Percentiles rank a stretch among this genome's conserved stretches.
phyloP scores from a whole-genome alignment of 2,888 invertebrate species.

The Phalera bucephala region DNA sequence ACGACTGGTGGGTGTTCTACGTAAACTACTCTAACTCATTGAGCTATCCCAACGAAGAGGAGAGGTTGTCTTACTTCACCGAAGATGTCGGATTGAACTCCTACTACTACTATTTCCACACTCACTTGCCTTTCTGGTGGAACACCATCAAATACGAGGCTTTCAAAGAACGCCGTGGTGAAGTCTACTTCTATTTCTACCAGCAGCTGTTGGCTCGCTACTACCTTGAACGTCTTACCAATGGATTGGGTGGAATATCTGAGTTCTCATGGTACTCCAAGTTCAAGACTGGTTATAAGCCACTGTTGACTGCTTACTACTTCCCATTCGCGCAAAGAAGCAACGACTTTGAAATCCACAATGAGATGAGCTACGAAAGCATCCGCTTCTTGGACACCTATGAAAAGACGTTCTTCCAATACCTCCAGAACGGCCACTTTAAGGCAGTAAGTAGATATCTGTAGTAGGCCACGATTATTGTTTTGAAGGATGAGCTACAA shows the following conservation, averaged over 20 bases:
- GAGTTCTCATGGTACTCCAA: constrained; percentile 86
- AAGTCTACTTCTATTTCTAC: constrained; percentile 85
- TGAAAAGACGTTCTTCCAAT: constrained; percentile 78
- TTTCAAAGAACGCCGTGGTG: constrained; percentile 84
- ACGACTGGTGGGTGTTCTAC: constrained; percentile 70
- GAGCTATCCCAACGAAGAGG: constrained; percentile 80
- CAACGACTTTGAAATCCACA: constrained; percentile 82
- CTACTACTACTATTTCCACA: constrained; percentile 86
- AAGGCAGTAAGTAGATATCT: constrained; percentile 72
- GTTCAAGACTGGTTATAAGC: constrained; percentile 58
- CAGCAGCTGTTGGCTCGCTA: constrained; percentile 87
- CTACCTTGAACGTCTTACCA: constrained; percentile 86
- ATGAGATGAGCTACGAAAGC: constrained; percentile 71
- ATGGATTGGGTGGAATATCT: constrained; percentile 84
- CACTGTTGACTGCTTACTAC: constrained; percentile 33
- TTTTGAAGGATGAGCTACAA: too few relatives aligned
- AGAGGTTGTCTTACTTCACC: constrained; percentile 85
- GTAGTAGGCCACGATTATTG: too few relatives aligned
- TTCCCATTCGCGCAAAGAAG: constrained; percentile 83
- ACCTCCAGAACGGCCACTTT: constrained; percentile 79
- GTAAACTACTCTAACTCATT: constrained; percentile 82
- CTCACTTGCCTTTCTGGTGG: constrained; percentile 85
- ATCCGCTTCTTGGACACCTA: constrained; percentile 83
- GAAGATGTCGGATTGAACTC: constrained; percentile 87
- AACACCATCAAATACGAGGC: constrained; percentile 71